Conservation (phyloP, 2,888 invertebrate genomes). For the Mythimna impura region DNA sequence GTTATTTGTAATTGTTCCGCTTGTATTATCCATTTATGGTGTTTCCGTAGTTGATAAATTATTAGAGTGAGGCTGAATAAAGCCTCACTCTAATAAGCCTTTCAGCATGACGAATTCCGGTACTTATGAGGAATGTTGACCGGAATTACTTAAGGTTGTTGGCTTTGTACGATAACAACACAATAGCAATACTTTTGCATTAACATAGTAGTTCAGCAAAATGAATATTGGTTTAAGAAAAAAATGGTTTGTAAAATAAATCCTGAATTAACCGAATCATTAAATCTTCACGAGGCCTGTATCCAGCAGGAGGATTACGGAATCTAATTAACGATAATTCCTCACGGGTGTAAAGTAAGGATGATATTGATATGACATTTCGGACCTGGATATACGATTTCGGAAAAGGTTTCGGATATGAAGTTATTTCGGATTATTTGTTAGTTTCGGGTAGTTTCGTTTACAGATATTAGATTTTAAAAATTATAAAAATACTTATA, state of each 20-base stretch:
- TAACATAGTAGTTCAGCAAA: neutral
- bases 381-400: no score
- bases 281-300: neutral
- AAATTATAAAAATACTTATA: no score
- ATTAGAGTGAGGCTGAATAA: slow-evolving; percentile 20
- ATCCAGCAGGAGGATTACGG: neutral
- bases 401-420: no score
- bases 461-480: no score
- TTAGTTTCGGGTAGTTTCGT: no score
- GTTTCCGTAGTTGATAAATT: slow-evolving; percentile 25
- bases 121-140: slow-evolving; percentile 9
- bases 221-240: neutral
- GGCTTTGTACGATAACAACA: neutral
- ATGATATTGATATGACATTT: no score
- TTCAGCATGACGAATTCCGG: slow-evolving; percentile 9
- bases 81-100: no score
- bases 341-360: neutral
- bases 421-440: no score
- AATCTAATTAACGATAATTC: slow-evolving; percentile 13
- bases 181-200: neutral
- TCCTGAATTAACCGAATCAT: neutral
- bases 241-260: neutral
- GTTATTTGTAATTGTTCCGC: slow-evolving; percentile 36
- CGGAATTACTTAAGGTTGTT: slow-evolving; percentile 9
- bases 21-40: slow-evolving; percentile 9